phyloP scores from a whole-genome alignment of 2,888 invertebrate genomes.

The Agrenia bidenticulata region DNA sequence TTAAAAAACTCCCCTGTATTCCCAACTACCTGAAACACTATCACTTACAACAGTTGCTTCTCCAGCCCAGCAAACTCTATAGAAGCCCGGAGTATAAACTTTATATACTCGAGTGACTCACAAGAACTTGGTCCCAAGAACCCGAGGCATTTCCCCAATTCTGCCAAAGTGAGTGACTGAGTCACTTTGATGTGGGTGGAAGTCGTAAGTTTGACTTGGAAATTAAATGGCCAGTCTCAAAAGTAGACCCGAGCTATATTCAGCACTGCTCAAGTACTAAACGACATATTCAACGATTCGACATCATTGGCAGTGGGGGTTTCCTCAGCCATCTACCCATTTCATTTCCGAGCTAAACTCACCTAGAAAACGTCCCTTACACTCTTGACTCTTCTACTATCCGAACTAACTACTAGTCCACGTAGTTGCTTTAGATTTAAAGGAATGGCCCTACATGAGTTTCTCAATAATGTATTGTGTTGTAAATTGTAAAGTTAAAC shows the following conservation, averaged over 20 bases:
- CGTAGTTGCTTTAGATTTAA: background rate
- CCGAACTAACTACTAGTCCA: background rate
- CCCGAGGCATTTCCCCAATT: too few species aligned
- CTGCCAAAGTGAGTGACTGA: background rate
- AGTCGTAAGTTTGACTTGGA: slow-evolving; percentile 8
- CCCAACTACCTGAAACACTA: too few species aligned
- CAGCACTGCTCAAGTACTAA: background rate
- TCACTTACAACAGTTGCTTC: too few species aligned
- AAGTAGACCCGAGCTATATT: background rate
- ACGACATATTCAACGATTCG: background rate
- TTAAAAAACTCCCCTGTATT: too few species aligned
- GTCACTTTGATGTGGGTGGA: slow-evolving; percentile 4
- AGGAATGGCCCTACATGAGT: background rate
- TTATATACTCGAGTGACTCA: too few species aligned
- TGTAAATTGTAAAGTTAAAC: slow-evolving; percentile 17
- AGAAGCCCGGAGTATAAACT: too few species aligned
- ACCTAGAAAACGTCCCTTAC: too few species aligned
- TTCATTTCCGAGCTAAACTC: background rate
- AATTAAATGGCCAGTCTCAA: slow-evolving; percentile 9
- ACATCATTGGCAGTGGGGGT: background rate
- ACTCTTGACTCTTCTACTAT: background rate
- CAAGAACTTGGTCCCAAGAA: too few species aligned
- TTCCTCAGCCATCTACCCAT: slow-evolving; percentile 3
- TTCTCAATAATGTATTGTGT: slow-evolving; percentile 17
- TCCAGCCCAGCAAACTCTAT: too few species aligned